Evolutionary conservation across 64 coral and sea anemone species (phyloP), one percentile per base, ranked within the genome.

Genomic region (Actinia tenebrosa): DNA sequence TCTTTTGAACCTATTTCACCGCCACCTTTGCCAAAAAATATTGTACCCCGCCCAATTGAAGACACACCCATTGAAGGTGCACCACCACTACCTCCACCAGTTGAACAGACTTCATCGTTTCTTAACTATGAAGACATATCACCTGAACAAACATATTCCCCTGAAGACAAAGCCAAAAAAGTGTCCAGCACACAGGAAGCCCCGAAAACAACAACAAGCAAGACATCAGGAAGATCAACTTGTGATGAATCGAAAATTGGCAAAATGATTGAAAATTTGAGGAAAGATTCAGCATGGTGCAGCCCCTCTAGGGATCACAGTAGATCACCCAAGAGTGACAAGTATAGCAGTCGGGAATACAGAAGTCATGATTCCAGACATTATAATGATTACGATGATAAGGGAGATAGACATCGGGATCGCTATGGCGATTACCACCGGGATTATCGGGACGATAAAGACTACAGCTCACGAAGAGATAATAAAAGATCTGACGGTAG

Each of bases 1-100:
- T 75, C 91, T 3, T 99, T 99, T 93, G 97, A 99, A 79, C 97
- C 97, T 17, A 92, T 99, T 56, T 99, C 97, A 17, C 97, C 97
- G 23, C 97, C 97, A 4, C 93, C 93, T 22, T 86, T 91, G 20
- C 93, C 90, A 22, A 81, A 80, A 84, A 87, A 56, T 3, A 45
- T 77, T n/a, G 86, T 89, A 25, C 71, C 82, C 71, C 89, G 20
- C 27, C 72, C 84, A 50, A 44, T 81, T 81, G 14, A 81, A 53
- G 53, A 59, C 8, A 85, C 84, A 44, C 59, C 84, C 45, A 44
- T 83, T 3, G 85, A 87, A 7, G 80, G 61, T 7, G 78, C 88
- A 64, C 82, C 86, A 52, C 89, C 89, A 42, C 91, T 89, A 19
- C 80, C 80, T 80, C 94, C 88, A 19, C 91, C 94, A 23, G 61